Evolutionary conservation across 2,888 invertebrate species (phyloP).

Genomic region (Pyralis farinalis): DNA sequence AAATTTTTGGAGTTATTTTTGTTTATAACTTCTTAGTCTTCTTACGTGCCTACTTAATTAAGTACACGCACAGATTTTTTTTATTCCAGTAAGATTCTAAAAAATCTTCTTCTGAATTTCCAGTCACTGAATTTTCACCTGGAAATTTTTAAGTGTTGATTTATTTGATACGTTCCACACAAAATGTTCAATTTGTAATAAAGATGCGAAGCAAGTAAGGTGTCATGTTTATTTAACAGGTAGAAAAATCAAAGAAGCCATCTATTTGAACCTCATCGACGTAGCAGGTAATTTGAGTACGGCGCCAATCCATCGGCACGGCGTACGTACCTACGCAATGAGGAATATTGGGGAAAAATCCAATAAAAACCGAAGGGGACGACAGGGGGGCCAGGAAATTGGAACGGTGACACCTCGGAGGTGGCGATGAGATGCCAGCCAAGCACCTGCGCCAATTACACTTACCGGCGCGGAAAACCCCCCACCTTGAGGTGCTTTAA

Average conservation of each 20-base stretch:
- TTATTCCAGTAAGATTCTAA: no score
- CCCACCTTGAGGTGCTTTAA: slow-evolving; percentile 15
- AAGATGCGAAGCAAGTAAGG: neutral
- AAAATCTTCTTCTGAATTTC: no score
- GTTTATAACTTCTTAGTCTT: no score
- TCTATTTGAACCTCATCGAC: slow-evolving; percentile 26
- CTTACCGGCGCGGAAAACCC: slow-evolving; percentile 27
- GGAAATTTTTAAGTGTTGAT: no score
- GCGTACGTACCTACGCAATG: slow-evolving; percentile 51
- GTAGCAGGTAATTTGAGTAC: slow-evolving; percentile 37
- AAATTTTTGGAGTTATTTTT: no score
- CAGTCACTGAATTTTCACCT: no score
- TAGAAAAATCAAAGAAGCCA: slow-evolving; percentile 31
- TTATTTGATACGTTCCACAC: no score
- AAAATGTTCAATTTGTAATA: neutral
- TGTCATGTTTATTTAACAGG: slow-evolving; percentile 20
- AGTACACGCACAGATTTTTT: no score
- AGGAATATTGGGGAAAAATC: slow-evolving; percentile 67
- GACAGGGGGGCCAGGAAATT: slow-evolving; percentile 52
- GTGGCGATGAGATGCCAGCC: slow-evolving; percentile 32
- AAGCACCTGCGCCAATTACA: slow-evolving; percentile 56
- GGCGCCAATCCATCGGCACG: slow-evolving; percentile 38
- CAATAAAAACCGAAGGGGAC: slow-evolving; percentile 45
- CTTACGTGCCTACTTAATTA: no score
- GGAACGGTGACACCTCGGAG: slow-evolving; percentile 56